A percentile compares a stretch with the other conserved stretches of the same genome.
Evolutionary conservation across 2,113 vertebrate genomes (phyloP).

Genomic region (Trichechus manatus): DNA sequence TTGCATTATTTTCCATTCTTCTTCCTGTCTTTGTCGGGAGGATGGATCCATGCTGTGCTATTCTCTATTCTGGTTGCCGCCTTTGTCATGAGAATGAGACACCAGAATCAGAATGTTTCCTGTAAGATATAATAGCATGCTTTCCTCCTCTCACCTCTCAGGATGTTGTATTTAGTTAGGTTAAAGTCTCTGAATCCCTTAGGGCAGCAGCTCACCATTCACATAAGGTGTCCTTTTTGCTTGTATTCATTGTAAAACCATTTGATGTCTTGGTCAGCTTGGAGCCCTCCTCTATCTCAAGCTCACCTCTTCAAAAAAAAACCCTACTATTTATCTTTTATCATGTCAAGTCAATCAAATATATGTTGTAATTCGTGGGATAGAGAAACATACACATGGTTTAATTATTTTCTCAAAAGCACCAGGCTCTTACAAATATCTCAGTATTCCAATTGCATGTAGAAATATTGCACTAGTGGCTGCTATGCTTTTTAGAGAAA

Average conservation of each 20-base stretch:
- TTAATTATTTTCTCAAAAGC: not conserved
- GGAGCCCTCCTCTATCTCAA: conserved; percentile 19
- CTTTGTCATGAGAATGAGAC: conserved; percentile 88
- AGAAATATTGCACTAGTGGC: not conserved
- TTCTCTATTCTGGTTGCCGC: conserved; percentile 88
- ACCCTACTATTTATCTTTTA: not conserved
- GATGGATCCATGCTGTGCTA: conserved; percentile 87
- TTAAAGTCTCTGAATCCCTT: conserved; percentile 83
- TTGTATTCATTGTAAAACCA: conserved; percentile 29
- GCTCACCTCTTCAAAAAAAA: not conserved
- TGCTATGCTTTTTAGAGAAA: not conserved
- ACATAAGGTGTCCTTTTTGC: conserved; percentile 69
- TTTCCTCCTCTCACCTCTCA: conserved; percentile 85
- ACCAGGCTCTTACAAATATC: not conserved
- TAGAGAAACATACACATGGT: not conserved
- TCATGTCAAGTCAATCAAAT: not conserved
- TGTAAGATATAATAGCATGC: conserved; percentile 86
- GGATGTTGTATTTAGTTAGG: conserved; percentile 87
- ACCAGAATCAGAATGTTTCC: conserved; percentile 87
- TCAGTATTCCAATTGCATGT: not conserved
- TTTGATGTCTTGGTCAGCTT: conserved; percentile 68
- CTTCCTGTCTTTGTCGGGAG: conserved; percentile 83
- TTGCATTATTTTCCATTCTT: conserved; percentile 90
- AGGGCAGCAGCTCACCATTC: conserved; percentile 84
- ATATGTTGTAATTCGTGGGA: not conserved